Base-by-base conservation (phyloP, 2,888 invertebrate species). In the Ryuthela nishihirai region DNA sequence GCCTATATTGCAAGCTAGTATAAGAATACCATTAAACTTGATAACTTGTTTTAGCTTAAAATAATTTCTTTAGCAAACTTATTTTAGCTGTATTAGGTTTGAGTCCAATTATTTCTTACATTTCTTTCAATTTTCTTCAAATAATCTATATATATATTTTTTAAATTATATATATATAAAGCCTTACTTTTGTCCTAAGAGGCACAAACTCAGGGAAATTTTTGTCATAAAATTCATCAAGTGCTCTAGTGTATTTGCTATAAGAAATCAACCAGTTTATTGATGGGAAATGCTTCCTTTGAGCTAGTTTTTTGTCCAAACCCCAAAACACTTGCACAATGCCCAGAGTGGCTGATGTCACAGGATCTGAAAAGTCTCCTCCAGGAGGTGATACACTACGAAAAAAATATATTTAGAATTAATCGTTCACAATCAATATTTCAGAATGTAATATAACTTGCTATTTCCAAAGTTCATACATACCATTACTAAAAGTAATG, bases 301-400 rank as follows among this genome's bases (percentile, higher is more conserved):
- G 99, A 1, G 98, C 98, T 62, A 98, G 82, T 75, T 97, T 98
- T 79, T 98, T 99, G 79, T 98, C 98, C 72, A 98, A 80, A 62
- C 98, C 98, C 98, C 98, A 98, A 81, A 98, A 98, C 78, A 98
- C 98, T 68, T 71, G 68, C 17, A 68, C 67, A 75, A 99, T 98
- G 80, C 93, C 91, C 63, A 99, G 83, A 15, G 99, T 99, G 59
- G 99, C 98, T 0, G 98, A 93, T 2, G 99, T 99, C 50, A 99
- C 99, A 47, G 99, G 99, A 83, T 99, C 99, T 17, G 99, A 97
- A 83, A 99, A 99, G 80, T 99, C 99, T 78, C 99, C 99, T 78
- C 99, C 99, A 72, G 99, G 99, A 40, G 98, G 99, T 1, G 98
- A 99, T 64, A 99, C 98, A 63, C 76, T 76, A 68, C 32, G 71